phyloP scores from a whole-genome alignment of 2,113 vertebrate species.

The Pogonocichla stellata region DNA sequence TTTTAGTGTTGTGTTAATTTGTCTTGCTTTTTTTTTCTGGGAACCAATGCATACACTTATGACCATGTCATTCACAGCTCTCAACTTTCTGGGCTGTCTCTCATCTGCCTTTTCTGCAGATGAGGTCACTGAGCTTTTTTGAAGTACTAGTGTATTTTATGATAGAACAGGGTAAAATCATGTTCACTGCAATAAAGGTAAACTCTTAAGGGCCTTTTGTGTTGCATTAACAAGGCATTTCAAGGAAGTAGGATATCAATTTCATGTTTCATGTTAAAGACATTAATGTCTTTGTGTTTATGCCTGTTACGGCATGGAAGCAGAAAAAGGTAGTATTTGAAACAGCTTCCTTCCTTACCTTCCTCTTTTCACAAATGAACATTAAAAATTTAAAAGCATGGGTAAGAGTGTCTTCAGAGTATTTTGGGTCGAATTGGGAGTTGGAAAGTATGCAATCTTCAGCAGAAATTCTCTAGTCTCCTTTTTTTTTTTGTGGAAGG shows the following conservation, averaged over 20 bases:
- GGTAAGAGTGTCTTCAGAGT: neutral
- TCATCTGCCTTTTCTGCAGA: constrained; percentile 21
- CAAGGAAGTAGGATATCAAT: constrained; percentile 71
- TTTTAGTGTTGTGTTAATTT: neutral
- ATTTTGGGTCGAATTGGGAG: neutral
- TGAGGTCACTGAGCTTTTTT: constrained; percentile 57
- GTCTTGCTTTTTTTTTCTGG: constrained; percentile 11
- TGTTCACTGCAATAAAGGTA: constrained; percentile 42
- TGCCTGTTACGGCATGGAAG: constrained; percentile 56
- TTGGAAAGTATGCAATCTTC: neutral
- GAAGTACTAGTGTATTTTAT: constrained; percentile 36
- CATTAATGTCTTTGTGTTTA: constrained; percentile 72
- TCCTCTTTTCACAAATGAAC: neutral
- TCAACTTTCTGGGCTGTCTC: constrained; percentile 1
- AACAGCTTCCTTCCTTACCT: constrained; percentile 37
- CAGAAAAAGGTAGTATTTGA: constrained; percentile 58
- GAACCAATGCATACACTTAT: neutral
- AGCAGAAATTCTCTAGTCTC: neutral
- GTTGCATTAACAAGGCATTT: constrained; percentile 65
- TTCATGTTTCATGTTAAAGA: constrained; percentile 74
- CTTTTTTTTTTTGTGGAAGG: neutral
- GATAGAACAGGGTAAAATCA: constrained; percentile 40
- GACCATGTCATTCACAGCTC: constrained; percentile 16
- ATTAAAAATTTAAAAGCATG: neutral
- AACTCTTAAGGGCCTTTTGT: constrained; percentile 47